phyloP scores from a whole-genome alignment of 2,797 vertebrate species.

The Enteromius afrohamiltoni region DNA sequence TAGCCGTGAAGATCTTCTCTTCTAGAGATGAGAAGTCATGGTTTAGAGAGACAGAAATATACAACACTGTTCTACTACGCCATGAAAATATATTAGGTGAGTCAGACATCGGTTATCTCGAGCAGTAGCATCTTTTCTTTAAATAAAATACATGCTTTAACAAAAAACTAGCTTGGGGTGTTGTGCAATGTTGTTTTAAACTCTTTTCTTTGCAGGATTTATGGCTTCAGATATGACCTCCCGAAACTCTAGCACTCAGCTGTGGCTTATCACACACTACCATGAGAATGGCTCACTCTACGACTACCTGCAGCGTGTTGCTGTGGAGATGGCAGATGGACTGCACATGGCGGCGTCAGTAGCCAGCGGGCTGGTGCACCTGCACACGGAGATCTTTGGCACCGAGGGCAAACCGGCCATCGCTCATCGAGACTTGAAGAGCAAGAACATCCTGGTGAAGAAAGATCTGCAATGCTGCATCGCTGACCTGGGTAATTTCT shows the following conservation, averaged over 20 bases:
- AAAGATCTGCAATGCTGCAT: conserved; percentile 85
- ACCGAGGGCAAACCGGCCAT: conserved; percentile 85
- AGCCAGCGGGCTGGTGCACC: conserved; percentile 81
- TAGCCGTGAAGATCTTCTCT: conserved; percentile 86
- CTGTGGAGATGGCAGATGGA: conserved; percentile 80
- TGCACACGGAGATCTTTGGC: conserved; percentile 85
- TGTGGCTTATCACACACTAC: conserved; percentile 87
- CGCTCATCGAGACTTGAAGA: conserved; percentile 84
- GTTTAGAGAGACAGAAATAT: conserved; percentile 86
- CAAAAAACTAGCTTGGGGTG: neutral
- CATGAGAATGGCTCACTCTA: conserved; percentile 85
- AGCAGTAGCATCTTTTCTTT: neutral
- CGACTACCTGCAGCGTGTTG: conserved; percentile 82
- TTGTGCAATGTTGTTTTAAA: neutral
- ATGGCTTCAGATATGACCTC: conserved; percentile 87
- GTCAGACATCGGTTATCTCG: conserved; percentile 19
- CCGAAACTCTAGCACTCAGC: conserved; percentile 85
- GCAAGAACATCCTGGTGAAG: conserved; percentile 85
- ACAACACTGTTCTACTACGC: conserved; percentile 83
- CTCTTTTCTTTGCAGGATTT: conserved; percentile 72
- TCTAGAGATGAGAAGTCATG: conserved; percentile 85
- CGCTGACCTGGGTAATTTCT: conserved; percentile 79
- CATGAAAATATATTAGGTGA: conserved; percentile 85
- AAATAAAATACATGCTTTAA: neutral
- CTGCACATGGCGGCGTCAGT: conserved; percentile 81